These are phyloP conservation scores for Sterrhoptilus dennistouni DNA, from an alignment of 2,113 vertebrate genomes.

Conservation along the genomic window DNA sequence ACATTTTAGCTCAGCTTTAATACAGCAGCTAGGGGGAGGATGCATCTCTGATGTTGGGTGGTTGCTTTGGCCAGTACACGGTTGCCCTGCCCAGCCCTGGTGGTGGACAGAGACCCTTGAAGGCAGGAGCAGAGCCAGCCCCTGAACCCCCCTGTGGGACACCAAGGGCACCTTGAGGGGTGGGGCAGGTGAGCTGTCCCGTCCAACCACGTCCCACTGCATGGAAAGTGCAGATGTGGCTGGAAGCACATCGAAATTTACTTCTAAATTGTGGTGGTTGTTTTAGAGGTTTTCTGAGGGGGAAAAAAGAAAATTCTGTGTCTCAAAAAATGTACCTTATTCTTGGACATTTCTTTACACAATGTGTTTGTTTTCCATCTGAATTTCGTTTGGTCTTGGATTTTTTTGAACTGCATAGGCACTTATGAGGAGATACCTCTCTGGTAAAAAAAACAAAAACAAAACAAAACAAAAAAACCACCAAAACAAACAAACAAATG, in stretches of 20 bases:
- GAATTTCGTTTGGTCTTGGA: neutral
- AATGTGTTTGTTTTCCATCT: neutral
- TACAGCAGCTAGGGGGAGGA: rapidly evolving
- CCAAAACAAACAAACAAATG: neutral
- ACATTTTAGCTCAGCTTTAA: neutral
- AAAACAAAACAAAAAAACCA: no score
- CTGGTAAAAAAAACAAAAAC: neutral
- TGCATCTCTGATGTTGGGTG: neutral
- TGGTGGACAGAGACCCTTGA: rapidly evolving
- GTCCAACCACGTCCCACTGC: neutral
- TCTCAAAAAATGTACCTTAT: neutral
- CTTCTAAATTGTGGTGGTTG: neutral
- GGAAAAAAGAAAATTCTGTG: neutral
- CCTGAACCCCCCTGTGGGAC: rapidly evolving
- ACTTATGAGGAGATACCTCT: neutral
- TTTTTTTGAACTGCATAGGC: neutral
- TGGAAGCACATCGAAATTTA: neutral
- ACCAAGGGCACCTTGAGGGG: rapidly evolving
- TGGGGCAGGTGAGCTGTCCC: neutral
- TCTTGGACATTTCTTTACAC: neutral
- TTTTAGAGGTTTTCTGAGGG: neutral
- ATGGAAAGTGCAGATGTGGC: neutral
- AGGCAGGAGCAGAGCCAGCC: neutral
- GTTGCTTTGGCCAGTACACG: neutral
- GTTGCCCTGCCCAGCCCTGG: neutral